Conservation (phyloP, 2,113 vertebrate species). For the Callospermophilus lateralis region DNA sequence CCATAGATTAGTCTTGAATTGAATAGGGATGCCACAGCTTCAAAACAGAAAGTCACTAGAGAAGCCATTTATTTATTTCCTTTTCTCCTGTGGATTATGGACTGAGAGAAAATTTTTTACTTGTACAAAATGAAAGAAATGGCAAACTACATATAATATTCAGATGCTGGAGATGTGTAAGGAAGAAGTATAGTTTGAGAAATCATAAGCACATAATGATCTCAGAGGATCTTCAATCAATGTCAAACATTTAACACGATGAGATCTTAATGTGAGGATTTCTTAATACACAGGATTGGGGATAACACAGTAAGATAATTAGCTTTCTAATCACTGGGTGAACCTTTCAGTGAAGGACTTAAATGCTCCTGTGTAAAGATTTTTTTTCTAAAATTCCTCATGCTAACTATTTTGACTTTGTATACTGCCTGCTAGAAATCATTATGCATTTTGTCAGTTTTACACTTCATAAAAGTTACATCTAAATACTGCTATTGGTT, state of each 20-base stretch:
- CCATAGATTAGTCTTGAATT: background rate
- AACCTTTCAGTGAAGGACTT: background rate
- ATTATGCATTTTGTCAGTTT: background rate
- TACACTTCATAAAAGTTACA: background rate
- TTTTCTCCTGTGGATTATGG: conserved; percentile 4
- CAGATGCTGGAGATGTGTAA: conserved; percentile 30
- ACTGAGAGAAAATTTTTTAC: background rate
- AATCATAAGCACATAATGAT: background rate
- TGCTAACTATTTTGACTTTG: conserved; percentile 1
- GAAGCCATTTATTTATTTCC: conserved; percentile 4
- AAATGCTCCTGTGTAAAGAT: background rate
- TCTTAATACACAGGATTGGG: background rate
- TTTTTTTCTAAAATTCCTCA: background rate
- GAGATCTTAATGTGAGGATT: conserved; percentile 6
- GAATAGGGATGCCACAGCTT: background rate
- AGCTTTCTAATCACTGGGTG: background rate
- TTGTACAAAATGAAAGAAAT: conserved; percentile 49
- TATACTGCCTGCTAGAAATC: background rate
- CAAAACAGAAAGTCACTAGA: background rate
- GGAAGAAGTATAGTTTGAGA: background rate
- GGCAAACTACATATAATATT: background rate
- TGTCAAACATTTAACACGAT: conserved; percentile 48
- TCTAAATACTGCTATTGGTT: background rate
- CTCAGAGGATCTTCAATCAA: conserved; percentile 39
- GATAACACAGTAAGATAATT: background rate